These are phyloP conservation scores for Melinaea marsaeus DNA, from an alignment of 2,888 invertebrate genomes.

Conservation along the genomic window DNA sequence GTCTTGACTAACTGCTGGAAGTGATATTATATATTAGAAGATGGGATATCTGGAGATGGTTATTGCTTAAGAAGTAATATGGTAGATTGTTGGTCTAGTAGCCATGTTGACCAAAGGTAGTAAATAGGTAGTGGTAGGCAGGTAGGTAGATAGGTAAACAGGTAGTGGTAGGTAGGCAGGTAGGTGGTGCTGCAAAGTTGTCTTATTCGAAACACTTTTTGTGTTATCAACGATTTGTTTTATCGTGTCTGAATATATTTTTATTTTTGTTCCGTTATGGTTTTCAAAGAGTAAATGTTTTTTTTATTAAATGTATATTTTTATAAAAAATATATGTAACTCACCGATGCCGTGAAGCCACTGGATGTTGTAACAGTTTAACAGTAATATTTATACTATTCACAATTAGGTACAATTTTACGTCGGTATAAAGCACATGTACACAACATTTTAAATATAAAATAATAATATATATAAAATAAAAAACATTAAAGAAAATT, in stretches of 20 bases:
- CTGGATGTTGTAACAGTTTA: background rate
- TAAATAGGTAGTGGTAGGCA: too few relatives aligned
- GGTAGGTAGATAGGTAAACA: too few relatives aligned
- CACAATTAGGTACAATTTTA: slow-evolving; percentile 3
- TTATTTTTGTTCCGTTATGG: background rate
- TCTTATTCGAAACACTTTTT: too few relatives aligned
- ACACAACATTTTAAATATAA: background rate
- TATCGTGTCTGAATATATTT: background rate
- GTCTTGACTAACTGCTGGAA: slow-evolving; percentile 5
- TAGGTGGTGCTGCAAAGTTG: too few relatives aligned
- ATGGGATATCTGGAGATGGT: too few relatives aligned
- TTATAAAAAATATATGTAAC: background rate
- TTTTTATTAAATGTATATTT: background rate
- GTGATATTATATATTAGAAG: background rate
- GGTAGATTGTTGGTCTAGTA: too few relatives aligned
- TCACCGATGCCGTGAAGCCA: background rate
- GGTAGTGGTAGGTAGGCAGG: too few relatives aligned
- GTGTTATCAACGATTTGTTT: background rate
- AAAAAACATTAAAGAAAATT: background rate
- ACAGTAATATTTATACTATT: background rate
- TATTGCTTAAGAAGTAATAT: too few relatives aligned
- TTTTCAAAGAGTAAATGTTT: background rate
- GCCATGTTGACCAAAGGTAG: too few relatives aligned
- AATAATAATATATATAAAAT: background rate
- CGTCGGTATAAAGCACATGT: background rate